A percentile compares a stretch with the other conserved stretches of the same genome.
Evolutionary conservation across 1,140 invertebrate species (phyloP).

Genomic region (Oryctes rhinoceros): DNA sequence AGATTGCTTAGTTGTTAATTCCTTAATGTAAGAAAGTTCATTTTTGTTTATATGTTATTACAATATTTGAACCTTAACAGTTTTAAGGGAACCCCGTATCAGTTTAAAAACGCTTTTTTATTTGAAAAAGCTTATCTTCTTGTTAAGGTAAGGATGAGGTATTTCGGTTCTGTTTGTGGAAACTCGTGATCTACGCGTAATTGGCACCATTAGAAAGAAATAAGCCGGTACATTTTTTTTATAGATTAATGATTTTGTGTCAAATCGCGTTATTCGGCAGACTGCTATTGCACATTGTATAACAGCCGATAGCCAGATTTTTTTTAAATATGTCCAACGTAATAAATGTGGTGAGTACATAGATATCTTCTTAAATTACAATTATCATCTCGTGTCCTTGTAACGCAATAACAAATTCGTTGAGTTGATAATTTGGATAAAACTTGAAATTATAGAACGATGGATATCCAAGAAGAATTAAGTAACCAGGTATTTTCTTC

Average conservation of each 20-base stretch:
- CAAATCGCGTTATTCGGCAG: neutral
- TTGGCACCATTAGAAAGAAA: neutral
- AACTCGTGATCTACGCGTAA: conserved; percentile 14
- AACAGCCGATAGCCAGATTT: neutral
- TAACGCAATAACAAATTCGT: neutral
- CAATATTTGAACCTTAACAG: no score
- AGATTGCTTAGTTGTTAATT: no score
- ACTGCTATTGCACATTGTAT: neutral
- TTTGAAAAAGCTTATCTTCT: neutral
- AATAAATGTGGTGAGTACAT: conserved; percentile 30
- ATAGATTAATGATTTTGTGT: conserved; percentile 25
- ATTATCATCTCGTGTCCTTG: conserved; percentile 27
- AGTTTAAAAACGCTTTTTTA: neutral
- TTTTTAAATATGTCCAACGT: conserved; percentile 30
- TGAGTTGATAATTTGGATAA: neutral
- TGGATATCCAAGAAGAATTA: neutral
- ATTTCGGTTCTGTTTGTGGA: neutral
- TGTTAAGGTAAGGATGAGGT: neutral
- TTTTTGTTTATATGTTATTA: no score
- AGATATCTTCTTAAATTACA: neutral
- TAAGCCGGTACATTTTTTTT: neutral
- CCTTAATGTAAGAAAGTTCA: no score
- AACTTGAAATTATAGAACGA: neutral
- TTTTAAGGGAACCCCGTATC: no score
- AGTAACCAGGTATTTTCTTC: neutral